A percentile compares a stretch with the other conserved stretches of the same genome.
Evolutionary conservation across 2,888 invertebrate species (phyloP).

Genomic region (Eupithecia dodoneata): DNA sequence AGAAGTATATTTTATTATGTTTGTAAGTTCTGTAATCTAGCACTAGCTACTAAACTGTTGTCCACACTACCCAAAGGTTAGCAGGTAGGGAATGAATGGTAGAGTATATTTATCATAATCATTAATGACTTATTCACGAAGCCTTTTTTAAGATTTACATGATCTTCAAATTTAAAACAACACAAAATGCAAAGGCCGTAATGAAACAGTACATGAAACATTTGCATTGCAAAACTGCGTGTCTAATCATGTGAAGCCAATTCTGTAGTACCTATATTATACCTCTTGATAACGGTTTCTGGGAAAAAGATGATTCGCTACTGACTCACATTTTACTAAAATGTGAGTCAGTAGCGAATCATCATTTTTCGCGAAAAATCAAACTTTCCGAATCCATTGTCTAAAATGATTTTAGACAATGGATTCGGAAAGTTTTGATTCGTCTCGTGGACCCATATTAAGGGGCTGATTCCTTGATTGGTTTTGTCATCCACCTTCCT

Average conservation of each 20-base stretch:
- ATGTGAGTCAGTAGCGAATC: too few relatives aligned
- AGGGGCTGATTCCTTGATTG: not conserved
- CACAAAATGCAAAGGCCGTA: not conserved
- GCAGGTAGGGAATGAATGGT: too few relatives aligned
- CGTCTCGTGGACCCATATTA: not conserved
- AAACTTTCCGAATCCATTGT: too few relatives aligned
- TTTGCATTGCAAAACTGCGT: not conserved
- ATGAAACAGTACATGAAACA: too few relatives aligned
- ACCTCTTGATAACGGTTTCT: not conserved
- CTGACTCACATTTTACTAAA: slow-evolving; percentile 7
- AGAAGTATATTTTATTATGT: too few relatives aligned
- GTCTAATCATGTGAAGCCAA: not conserved
- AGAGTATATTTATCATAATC: too few relatives aligned
- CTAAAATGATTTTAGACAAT: too few relatives aligned
- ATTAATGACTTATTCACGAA: not conserved
- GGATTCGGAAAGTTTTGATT: not conserved
- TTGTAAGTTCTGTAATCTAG: too few relatives aligned
- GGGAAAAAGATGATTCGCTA: not conserved
- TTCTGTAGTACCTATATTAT: not conserved
- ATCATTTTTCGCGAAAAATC: too few relatives aligned
- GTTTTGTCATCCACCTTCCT: not conserved
- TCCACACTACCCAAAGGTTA: too few relatives aligned
- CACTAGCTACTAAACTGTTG: too few relatives aligned
- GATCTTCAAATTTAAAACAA: not conserved
- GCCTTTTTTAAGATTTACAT: too few relatives aligned